These are phyloP conservation scores for Morus bassanus DNA, from an alignment of 2,797 vertebrate genomes.

Conservation along the genomic window DNA sequence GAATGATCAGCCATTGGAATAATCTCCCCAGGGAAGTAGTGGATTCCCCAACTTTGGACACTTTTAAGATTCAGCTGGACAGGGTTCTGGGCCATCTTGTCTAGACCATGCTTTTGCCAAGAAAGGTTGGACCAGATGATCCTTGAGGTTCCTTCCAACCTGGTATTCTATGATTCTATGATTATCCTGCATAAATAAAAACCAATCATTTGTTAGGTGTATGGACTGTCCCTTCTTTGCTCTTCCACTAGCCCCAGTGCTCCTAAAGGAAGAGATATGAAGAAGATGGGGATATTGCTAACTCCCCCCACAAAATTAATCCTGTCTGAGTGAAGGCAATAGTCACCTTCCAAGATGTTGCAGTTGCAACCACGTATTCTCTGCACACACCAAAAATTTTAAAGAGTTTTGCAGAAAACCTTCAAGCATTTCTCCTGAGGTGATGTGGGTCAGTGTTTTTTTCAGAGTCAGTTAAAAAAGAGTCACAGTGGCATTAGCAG, in stretches of 20 bases:
- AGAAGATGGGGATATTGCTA: neutral
- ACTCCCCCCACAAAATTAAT: neutral
- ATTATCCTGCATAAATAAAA: neutral
- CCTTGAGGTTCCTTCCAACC: neutral
- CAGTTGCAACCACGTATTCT: neutral
- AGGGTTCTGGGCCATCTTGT: neutral
- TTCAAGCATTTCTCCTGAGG: neutral
- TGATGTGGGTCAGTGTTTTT: neutral
- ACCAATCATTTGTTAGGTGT: accelerated
- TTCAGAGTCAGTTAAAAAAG: neutral
- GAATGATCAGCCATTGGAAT: too few species aligned
- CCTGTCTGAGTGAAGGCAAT: neutral
- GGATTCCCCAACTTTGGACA: too few species aligned
- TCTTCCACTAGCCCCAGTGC: neutral
- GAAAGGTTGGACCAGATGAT: neutral
- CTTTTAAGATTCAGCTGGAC: neutral
- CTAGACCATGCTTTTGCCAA: neutral
- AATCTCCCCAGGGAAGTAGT: too few species aligned
- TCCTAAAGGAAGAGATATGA: neutral
- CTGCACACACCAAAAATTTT: neutral
- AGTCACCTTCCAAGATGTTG: neutral
- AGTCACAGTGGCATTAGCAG: neutral
- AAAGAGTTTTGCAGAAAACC: neutral
- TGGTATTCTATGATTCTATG: neutral
- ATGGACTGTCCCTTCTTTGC: neutral